Conservation (phyloP, 2,888 invertebrate genomes). For the Cyclophora punctaria region DNA sequence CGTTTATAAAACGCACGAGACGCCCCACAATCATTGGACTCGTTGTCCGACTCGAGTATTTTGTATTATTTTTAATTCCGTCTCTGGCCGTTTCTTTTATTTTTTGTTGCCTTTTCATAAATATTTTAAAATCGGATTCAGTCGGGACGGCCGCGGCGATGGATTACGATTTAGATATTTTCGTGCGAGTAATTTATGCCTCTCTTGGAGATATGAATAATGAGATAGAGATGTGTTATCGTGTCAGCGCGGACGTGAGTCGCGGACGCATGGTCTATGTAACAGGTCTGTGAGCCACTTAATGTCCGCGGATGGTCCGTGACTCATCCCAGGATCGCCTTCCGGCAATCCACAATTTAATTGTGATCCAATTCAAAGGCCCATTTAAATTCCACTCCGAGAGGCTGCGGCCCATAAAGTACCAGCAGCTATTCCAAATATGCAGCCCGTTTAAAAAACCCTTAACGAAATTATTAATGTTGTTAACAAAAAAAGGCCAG, state of each 20-base stretch:
- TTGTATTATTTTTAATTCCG: constrained; percentile 66
- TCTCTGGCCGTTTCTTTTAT: constrained; percentile 48
- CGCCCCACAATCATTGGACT: constrained; percentile 70
- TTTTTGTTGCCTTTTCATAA: constrained; percentile 69
- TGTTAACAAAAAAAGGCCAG: constrained; percentile 59
- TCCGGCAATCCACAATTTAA: constrained; percentile 31
- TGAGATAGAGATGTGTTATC: constrained; percentile 50
- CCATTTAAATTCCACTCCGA: constrained; percentile 65
- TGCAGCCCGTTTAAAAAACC: constrained; percentile 66
- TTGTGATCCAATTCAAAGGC: constrained; percentile 48
- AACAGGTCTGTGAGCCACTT: constrained; percentile 12
- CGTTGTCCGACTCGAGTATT: constrained; percentile 53
- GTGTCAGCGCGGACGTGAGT: constrained; percentile 34
- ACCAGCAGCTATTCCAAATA: constrained; percentile 65
- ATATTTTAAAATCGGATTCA: constrained; percentile 74
- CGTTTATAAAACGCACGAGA: constrained; percentile 55
- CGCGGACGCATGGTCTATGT: constrained; percentile 28
- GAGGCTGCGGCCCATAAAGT: constrained; percentile 57
- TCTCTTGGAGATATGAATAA: constrained; percentile 72
- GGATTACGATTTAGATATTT: constrained; percentile 74
- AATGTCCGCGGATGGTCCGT: too few species aligned
- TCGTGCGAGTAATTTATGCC: constrained; percentile 70
- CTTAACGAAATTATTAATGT: constrained; percentile 70
- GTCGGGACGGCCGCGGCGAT: constrained; percentile 68
- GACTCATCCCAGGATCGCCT: constrained; percentile 10